Base-by-base conservation (phyloP, 1,140 invertebrate species). In the Diabrotica virgifera region DNA sequence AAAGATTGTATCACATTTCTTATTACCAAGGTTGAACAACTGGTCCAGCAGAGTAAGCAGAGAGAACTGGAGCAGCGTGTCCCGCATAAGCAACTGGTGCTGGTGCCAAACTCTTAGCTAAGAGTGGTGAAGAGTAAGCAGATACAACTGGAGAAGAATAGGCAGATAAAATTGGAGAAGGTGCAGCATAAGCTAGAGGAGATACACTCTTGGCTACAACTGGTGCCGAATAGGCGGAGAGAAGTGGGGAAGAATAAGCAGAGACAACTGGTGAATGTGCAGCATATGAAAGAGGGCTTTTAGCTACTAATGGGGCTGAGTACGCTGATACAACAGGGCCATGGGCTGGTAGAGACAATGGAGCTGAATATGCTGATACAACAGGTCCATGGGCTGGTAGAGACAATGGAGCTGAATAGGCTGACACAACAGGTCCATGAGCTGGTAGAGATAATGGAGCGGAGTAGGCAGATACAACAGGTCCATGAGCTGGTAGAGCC, bases 161-260 rank as follows among this genome's bases (percentile, higher is more conserved):
- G 53, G 82, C 76, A 24, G 83, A 82, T 12, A 80, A 76, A 10
- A 65, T 63, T 40, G 80, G 77, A 46, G 14, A 14, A 50, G 82
- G 80, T 65, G 84, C 80, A 52, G 82, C 76, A 35, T 83, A 82
- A 13, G 80, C 76, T 7, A 65, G 63, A 38, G 80, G 77, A 67
- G 76, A 64, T 13, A 60, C 11, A 14, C 36, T 8, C 58, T 69
- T 69, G 38, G 67, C 64, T 46, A 76, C 76, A 70, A 75, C 79
- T 70, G 82, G 82, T 69, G 76, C 58, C 12, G 70, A 57, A 52
- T 65, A 66, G 38, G 69, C 24, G 36, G 72, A 56, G 36, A 69
- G 60, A 53, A 70, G 64, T 67, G 72, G 72, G 10, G 63, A 46
- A 6, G 62, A 59, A 35, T 82, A 80, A 36, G 81, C 81, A 70